Evolutionary conservation across 53 echinoderm and acorn worm species (phyloP).

Genomic region (Hippasteria phrygiana): DNA sequence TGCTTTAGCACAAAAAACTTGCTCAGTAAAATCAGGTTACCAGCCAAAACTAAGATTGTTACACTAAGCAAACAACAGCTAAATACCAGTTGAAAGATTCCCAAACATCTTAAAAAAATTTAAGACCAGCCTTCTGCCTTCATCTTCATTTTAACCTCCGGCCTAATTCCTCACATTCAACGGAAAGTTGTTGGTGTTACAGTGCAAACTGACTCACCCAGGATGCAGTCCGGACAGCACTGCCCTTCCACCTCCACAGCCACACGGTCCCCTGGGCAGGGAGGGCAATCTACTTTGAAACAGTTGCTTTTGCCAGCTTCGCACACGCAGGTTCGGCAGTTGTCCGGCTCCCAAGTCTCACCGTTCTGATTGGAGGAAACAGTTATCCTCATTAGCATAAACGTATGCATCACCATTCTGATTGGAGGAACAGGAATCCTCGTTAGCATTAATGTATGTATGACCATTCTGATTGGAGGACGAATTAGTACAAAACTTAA

Average conservation of each 20-base stretch:
- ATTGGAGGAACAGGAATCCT: conserved; percentile 20
- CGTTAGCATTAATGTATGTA: background rate
- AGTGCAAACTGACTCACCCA: conserved; percentile 83
- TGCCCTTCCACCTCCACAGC: conserved; percentile 76
- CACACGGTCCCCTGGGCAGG: conserved; percentile 88
- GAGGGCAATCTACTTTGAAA: conserved; percentile 86
- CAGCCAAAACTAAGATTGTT: too few species aligned
- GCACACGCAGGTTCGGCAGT: conserved; percentile 87
- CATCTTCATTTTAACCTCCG: too few species aligned
- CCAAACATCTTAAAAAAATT: too few species aligned
- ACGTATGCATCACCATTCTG: conserved; percentile 66
- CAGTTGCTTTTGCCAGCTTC: conserved; percentile 75
- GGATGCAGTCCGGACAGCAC: conserved; percentile 93
- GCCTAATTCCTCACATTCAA: too few species aligned
- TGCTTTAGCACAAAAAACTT: too few species aligned
- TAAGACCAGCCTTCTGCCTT: too few species aligned
- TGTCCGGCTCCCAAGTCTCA: conserved; percentile 84
- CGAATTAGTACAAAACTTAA: background rate
- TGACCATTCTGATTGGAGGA: conserved; percentile 73
- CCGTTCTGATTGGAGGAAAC: conserved; percentile 74
- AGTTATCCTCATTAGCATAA: conserved; percentile 2
- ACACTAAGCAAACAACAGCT: too few species aligned
- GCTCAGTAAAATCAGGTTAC: too few species aligned
- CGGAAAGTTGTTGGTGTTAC: too few species aligned
- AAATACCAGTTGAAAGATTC: too few species aligned